These are phyloP conservation scores for Epistrophe eligans DNA, from an alignment of 2,888 invertebrate species.

Conservation along the genomic window DNA sequence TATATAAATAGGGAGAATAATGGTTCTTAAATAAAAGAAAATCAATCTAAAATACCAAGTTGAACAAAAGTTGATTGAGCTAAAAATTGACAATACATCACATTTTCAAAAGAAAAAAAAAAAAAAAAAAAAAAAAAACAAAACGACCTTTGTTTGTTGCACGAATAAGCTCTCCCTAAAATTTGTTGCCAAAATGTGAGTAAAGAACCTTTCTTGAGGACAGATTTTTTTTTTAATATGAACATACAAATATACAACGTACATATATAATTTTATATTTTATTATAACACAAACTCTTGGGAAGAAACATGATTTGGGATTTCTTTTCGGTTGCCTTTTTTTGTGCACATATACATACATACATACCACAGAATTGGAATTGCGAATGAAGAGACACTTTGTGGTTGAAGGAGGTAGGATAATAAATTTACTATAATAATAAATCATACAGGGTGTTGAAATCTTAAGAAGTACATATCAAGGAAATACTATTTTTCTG, in stretches of 20 bases:
- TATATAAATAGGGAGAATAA: background rate
- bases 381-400: background rate
- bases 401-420: slow-evolving; percentile 1
- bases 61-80: background rate
- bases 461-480: background rate
- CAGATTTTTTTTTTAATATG: too few species aligned
- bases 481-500: background rate
- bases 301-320: background rate
- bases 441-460: slow-evolving; percentile 11
- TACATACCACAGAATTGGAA: background rate
- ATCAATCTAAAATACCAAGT: background rate
- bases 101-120: too few species aligned
- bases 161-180: background rate
- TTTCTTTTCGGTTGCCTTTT: background rate
- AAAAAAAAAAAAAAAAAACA: too few species aligned
- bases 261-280: background rate
- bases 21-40: background rate
- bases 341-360: background rate
- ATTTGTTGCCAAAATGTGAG: background rate
- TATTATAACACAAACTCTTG: slow-evolving; percentile 5
- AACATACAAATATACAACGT: too few species aligned
- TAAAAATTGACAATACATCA: slow-evolving; percentile 17
- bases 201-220: background rate
- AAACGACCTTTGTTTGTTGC: slow-evolving; percentile 8
- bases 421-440: background rate